Evolutionary conservation across 2,888 invertebrate species (phyloP), one percentile per base, ranked within the genome.

Genomic region (Acholoe squamosa): DNA sequence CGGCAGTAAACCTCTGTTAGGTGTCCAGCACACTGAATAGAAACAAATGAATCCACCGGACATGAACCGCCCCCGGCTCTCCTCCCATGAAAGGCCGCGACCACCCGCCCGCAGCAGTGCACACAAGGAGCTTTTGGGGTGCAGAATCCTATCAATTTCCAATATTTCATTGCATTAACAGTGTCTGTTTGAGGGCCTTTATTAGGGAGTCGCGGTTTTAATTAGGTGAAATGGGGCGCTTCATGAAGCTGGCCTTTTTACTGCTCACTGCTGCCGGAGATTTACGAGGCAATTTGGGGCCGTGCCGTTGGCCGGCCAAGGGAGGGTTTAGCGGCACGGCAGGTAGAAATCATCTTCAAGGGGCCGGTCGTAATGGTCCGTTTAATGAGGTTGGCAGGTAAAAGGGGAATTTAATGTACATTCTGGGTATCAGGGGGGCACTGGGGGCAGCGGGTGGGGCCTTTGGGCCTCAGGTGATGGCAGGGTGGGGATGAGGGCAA

Each of bases 371-470:
- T 86, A 86, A 86, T 86, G 86, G 86, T 56, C 54, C 86, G 86
- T 86, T 86, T 86, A 86, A 86, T 86, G 52, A 86, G 86, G 54
- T 56, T 56, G 56, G 56, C 86, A 86, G 86, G 86, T 86, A 86
- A 86, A 86, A 86, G 86, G 56, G 86, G 54, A 31, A 52, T 56
- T 86, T 86, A 86, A 86, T 86, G 86, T 86, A 56, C 52, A 56
- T 52, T 86, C 25, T 19, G 86, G 86, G 86, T 80, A 86, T 86
- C 86, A 56, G 86, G 56, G 86, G 76, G 76, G 14, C 28, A 16
- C n/a, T n/a, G 76, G 25, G 71, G 76, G 16, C 31, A 25, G 76
- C 31, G 76, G 76, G 31, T 28, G 76, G 76, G 76, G 28, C 28
- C 25, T 3, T 0, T 5, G 76, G 14, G 76, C 16, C 76, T 7